Evolutionary conservation across 2,113 vertebrate genomes (phyloP).

Genomic region (Petaurus breviceps): DNA sequence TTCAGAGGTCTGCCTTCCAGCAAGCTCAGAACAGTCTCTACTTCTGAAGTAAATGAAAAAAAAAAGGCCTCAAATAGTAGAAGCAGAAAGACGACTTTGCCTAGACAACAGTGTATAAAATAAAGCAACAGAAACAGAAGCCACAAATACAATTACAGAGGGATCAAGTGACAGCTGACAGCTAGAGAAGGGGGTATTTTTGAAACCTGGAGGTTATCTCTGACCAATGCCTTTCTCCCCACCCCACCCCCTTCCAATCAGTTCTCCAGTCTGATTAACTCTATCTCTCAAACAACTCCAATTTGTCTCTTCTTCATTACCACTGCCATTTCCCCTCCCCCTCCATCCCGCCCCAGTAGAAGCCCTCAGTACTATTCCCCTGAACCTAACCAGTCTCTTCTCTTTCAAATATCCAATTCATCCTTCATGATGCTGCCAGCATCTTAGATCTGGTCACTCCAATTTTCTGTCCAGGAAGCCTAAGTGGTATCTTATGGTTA

Average conservation of each 20-base stretch:
- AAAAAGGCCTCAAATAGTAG: neutral
- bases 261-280: neutral
- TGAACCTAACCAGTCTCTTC: neutral
- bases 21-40: neutral
- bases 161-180: neutral
- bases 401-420: neutral
- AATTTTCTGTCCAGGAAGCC: neutral
- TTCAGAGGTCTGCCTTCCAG: neutral
- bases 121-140: neutral
- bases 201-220: neutral
- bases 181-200: neutral
- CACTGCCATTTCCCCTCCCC: neutral
- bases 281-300: neutral
- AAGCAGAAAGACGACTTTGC: neutral
- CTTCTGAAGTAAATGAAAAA: neutral
- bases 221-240: neutral
- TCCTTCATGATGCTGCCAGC: neutral
- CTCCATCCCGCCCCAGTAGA: neutral
- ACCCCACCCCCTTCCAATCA: neutral
- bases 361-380: neutral
- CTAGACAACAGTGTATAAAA: neutral
- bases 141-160: neutral
- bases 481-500: neutral
- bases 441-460: neutral
- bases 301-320: neutral